These are phyloP conservation scores for Leptura quadrifasciata DNA, from an alignment of 2,888 invertebrate species.

Conservation along the genomic window DNA sequence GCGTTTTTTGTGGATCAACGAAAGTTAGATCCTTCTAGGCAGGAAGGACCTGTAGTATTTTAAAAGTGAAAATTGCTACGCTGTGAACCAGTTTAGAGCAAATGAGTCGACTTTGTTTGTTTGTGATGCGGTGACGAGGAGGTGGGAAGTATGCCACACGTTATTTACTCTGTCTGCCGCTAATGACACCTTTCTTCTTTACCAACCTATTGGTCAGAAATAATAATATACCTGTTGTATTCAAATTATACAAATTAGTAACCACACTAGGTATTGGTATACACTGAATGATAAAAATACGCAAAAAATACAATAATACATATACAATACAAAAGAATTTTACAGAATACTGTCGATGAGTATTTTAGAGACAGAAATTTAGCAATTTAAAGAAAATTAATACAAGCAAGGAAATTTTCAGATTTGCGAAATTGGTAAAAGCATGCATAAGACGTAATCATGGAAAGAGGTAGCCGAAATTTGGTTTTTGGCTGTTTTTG, in stretches of 20 bases:
- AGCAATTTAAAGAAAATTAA: no score
- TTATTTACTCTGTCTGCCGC: constrained; percentile 42
- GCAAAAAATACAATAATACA: no score
- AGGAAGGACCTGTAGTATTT: constrained; percentile 51
- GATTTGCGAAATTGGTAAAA: no score
- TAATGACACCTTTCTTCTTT: constrained; percentile 46
- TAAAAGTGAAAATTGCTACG: constrained; percentile 48
- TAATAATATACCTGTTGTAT: background rate
- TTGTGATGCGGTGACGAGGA: constrained; percentile 32
- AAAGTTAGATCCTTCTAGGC: constrained; percentile 56
- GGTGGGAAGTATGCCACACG: constrained; percentile 50
- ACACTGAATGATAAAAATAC: no score
- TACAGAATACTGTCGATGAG: no score
- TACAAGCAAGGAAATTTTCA: no score
- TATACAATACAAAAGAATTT: no score
- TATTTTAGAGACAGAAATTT: no score
- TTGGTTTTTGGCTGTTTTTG: no score
- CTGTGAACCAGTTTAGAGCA: constrained; percentile 37
- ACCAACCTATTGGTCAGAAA: background rate
- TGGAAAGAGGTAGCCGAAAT: no score
- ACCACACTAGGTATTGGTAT: background rate
- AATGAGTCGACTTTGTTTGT: constrained; percentile 17
- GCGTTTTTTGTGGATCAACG: constrained; percentile 54
- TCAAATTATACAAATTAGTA: constrained; percentile 27
- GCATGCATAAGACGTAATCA: no score